Base-by-base conservation (phyloP, 2,888 invertebrate species). In the Sinopyrophorus schimmeli region DNA sequence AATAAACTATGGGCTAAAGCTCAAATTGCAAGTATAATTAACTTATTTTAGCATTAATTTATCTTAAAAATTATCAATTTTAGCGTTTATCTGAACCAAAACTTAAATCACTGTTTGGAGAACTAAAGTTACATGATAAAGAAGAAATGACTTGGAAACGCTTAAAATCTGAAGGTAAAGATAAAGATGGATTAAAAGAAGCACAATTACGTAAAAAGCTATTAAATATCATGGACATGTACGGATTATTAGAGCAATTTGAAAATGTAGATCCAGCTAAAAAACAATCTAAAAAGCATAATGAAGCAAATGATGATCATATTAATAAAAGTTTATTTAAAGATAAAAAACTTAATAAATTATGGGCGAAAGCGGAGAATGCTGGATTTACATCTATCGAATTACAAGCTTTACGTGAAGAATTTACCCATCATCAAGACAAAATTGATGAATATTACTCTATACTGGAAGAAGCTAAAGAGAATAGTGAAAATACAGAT, bases 1-100 rank as follows among this genome's bases (percentile, higher is more conserved):
- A 94, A 95, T 75, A 73, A 91, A 47, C 75, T 95, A 14, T 95
- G 94, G 94, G 75, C 83, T 2, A 95, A 95, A 77, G 94, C 94
- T 6, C 86, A 88, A 73, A 84, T 87, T 72, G 93, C 93, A 79
- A 76, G 78, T 74, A 46, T 27, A 43, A 43, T 31, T 12, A 49
- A 40, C 1, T 10, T 5, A 14, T 27, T n/a, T n/a, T n/a, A n/a
- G 5, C n/a, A 17, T 37, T 17, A 23, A 5, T 7, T 1, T 4
- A 2, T 11, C 4, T 18, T 16, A 16, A 20, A 39, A 6, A 27
- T 11, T 6, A 11, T 28, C 5, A 10, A 12, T 10, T 30, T 53
- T 17, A 47, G 46, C 37, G 53, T 7, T 24, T 95, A 24, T 85
- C 91, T 3, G 89, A 91, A 65, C 80, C 85, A 0, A 92, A 92